These are phyloP conservation scores for Caligus rogercresseyi DNA, from an alignment of 1,140 invertebrate genomes.

Conservation along the genomic window DNA sequence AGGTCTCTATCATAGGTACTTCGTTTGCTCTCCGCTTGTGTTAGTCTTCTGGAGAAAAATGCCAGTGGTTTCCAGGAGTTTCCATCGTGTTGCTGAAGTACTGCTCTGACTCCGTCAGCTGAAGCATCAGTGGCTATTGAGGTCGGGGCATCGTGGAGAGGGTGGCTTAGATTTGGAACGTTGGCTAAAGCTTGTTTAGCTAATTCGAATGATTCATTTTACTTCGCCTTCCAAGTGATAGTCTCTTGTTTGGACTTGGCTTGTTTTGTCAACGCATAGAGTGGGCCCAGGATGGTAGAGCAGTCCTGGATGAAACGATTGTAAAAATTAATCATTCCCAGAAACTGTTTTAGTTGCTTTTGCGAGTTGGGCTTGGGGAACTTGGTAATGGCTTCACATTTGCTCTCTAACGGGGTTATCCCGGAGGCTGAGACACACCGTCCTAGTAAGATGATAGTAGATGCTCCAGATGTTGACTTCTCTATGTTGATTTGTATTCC, in stretches of 20 bases:
- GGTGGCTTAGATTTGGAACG: background rate
- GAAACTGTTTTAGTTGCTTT: conserved; percentile 26
- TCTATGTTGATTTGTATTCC: background rate
- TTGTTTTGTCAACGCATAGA: conserved; percentile 10
- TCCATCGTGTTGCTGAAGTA: background rate
- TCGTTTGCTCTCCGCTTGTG: background rate
- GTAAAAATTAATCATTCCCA: conserved; percentile 31
- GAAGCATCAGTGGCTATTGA: no score
- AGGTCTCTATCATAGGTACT: background rate
- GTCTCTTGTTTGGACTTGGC: background rate
- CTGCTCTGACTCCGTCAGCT: no score
- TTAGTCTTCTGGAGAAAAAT: background rate
- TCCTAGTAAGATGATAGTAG: conserved; percentile 25
- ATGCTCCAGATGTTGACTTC: background rate
- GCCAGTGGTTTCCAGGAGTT: background rate
- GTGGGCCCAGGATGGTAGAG: conserved; percentile 20
- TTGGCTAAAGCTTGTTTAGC: no score
- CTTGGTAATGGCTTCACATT: conserved; percentile 28
- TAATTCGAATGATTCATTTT: background rate
- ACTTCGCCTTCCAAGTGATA: no score
- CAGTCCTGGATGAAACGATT: conserved; percentile 27
- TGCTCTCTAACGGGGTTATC: conserved; percentile 25
- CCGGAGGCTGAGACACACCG: conserved; percentile 26
- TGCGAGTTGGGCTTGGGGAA: conserved; percentile 27
- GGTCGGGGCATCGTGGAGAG: background rate